Base-by-base conservation (phyloP, 2,888 invertebrate genomes). In the Caenorhabditis plicata region DNA sequence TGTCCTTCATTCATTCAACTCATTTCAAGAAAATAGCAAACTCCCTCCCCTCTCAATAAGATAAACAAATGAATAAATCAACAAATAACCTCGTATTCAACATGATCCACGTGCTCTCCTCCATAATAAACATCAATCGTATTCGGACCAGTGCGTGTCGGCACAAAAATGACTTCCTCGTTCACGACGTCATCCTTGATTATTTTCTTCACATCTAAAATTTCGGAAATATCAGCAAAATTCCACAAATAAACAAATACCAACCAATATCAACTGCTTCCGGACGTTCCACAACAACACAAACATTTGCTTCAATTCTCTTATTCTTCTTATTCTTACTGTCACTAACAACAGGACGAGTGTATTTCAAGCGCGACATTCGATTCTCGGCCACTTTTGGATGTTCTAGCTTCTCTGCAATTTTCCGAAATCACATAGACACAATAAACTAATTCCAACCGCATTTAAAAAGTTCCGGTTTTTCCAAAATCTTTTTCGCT, bases 51-150 rank as follows among this genome's bases (percentile, higher is more conserved):
- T 40, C 17, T 40, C 20, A 13, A 36, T n/a, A n/a, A n/a, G n/a
- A n/a, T n/a, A n/a, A n/a, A n/a, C n/a, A n/a, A n/a, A n/a, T n/a
- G n/a, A n/a, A n/a, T n/a, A n/a, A 48, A 47, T 17, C 38, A 36
- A 11, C 20, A 41, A 20, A 23, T 58, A 32, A 64, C 67, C 51
- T 64, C 58, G 43, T 58, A 68, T 19, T 48, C 54, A 27, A 68
- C 47, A 36, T 55, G 44, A 44, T 64, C 56, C 11, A 68, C 47
- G 15, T 61, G 57, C 17, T 61, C 56, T 47, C 64, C 67, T 13
- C 55, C 64, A 33, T 61, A 64, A 31, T 45, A 57, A 22, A 68
- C 57, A 25, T 54, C 43, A 29, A 64, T 23, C 11, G 27, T 35
- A 32, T 68, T 68, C 13, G 29, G 33, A 13, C 67, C 67, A 19